A percentile compares a stretch with the other conserved stretches of the same genome.
Evolutionary conservation across 2,113 vertebrate species (phyloP).

Genomic region (Thymallus thymallus): DNA sequence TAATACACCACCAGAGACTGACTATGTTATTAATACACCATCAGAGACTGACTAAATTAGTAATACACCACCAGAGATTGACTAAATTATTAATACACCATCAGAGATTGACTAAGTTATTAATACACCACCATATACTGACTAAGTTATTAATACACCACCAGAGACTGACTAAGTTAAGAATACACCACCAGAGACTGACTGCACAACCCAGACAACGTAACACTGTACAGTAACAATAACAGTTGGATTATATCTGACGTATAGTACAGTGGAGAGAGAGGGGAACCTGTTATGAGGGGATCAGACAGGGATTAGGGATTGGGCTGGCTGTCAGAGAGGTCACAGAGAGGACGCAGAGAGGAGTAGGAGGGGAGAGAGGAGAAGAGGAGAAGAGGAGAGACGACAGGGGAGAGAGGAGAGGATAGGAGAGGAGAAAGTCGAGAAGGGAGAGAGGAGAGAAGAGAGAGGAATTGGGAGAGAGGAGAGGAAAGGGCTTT

Average conservation of each 20-base stretch:
- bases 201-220: neutral
- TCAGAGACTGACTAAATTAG: too few relatives aligned
- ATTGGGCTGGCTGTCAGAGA: neutral
- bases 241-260: neutral
- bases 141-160: too few relatives aligned
- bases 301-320: constrained; percentile 16
- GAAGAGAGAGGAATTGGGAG: neutral
- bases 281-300: constrained; percentile 30
- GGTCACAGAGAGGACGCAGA: neutral
- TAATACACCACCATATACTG: too few relatives aligned
- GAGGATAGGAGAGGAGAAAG: neutral
- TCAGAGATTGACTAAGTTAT: too few relatives aligned
- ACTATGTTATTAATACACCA: too few relatives aligned
- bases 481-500: neutral
- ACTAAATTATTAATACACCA: too few relatives aligned
- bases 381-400: neutral
- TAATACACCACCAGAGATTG: too few relatives aligned
- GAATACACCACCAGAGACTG: neutral
- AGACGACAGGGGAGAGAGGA: neutral
- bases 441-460: neutral
- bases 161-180: neutral
- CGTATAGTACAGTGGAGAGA: too few relatives aligned
- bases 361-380: neutral
- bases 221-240: neutral
- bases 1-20: too few relatives aligned